These are phyloP conservation scores for Xylophagus ater DNA, from an alignment of 2,888 invertebrate genomes.

Conservation along the genomic window DNA sequence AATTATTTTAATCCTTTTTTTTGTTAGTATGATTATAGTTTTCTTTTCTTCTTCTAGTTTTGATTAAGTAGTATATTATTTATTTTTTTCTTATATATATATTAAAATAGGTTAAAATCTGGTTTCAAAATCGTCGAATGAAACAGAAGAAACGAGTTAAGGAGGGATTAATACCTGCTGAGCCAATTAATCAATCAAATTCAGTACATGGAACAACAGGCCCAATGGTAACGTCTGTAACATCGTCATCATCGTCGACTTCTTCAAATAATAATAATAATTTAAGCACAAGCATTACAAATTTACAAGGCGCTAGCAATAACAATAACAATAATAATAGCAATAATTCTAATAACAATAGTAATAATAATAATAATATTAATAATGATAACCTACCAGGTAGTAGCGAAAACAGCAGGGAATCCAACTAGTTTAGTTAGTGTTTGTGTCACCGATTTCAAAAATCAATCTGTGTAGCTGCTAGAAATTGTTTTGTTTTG, in stretches of 20 bases:
- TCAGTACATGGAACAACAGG: conserved; percentile 26
- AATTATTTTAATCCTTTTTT: neutral
- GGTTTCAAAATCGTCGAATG: conserved; percentile 98
- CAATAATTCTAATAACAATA: conserved; percentile 20
- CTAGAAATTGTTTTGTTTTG: no score
- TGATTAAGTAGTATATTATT: neutral
- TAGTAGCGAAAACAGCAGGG: conserved; percentile 61
- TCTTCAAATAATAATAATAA: neutral
- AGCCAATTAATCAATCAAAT: conserved; percentile 44
- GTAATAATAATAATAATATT: conserved; percentile 11
- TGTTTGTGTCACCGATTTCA: conserved; percentile 26
- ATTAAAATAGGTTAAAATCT: conserved; percentile 64
- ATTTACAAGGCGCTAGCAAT: conserved; percentile 8
- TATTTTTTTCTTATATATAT: conserved; percentile 1
- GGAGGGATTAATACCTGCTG: conserved; percentile 68
- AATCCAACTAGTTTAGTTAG: conserved; percentile 46
- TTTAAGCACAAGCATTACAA: no score
- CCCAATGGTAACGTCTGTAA: no score
- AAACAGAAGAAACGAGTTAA: conserved; percentile 96
- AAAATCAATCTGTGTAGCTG: conserved; percentile 27
- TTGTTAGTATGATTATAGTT: neutral
- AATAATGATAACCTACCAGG: conserved; percentile 33
- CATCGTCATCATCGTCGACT: conserved; percentile 17
- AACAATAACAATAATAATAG: conserved; percentile 19
- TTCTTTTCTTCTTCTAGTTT: neutral